phyloP scores from a whole-genome alignment of 2,888 invertebrate species.

The Brachyptera putata region DNA sequence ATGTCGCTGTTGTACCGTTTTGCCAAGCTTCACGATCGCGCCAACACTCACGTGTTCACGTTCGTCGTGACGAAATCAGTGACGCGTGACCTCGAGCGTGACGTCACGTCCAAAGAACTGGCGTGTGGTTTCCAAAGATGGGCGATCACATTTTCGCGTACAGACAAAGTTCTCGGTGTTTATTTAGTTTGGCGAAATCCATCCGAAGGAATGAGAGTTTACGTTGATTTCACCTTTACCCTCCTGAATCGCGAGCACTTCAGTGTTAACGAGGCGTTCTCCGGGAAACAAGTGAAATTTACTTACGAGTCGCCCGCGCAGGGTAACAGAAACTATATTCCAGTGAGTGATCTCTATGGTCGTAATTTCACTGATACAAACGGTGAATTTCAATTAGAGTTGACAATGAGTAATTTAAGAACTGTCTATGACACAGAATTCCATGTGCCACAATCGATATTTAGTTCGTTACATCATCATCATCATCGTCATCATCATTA shows the following conservation, averaged over 20 bases:
- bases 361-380: conserved; percentile 73
- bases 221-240: conserved; percentile 76
- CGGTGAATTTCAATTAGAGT: conserved; percentile 74
- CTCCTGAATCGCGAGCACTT: conserved; percentile 77
- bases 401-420: conserved; percentile 69
- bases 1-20: conserved; percentile 79
- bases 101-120: conserved; percentile 78
- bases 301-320: conserved; percentile 66
- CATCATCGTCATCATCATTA: conserved; percentile 38
- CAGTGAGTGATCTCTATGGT: conserved; percentile 63
- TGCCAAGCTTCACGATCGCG: conserved; percentile 75
- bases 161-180: conserved; percentile 69
- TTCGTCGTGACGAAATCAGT: conserved; percentile 76
- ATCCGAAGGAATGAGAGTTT: conserved; percentile 69
- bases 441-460: conserved; percentile 52
- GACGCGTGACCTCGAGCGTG: conserved; percentile 70
- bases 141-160: conserved; percentile 74
- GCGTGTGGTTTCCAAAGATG: conserved; percentile 77
- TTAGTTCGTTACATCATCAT: conserved; percentile 35
- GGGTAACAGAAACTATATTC: conserved; percentile 68
- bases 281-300: conserved; percentile 59
- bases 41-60: conserved; percentile 78
- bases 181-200: conserved; percentile 74
- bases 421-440: conserved; percentile 72
- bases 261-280: conserved; percentile 74